phyloP scores from a whole-genome alignment of 2,888 invertebrate genomes.

The Eristalis tenax region DNA sequence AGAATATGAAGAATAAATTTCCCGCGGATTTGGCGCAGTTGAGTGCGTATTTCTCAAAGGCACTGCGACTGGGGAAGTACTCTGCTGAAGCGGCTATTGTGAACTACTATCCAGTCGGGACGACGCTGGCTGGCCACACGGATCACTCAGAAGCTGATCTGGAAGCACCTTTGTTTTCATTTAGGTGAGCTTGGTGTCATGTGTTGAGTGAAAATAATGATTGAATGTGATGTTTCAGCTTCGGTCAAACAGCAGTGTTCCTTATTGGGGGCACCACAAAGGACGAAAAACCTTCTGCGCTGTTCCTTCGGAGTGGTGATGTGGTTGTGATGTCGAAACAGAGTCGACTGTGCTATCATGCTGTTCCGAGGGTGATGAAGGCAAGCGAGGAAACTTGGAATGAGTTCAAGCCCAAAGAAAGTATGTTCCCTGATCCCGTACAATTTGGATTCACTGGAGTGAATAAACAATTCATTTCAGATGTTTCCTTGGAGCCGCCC shows the following conservation, averaged over 20 bases:
- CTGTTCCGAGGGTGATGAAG: slow-evolving; percentile 92
- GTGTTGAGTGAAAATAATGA: background rate
- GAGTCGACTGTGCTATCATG: slow-evolving; percentile 94
- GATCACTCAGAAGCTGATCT: slow-evolving; percentile 95
- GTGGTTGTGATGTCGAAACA: slow-evolving; percentile 93
- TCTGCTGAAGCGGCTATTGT: slow-evolving; percentile 96
- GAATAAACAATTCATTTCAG: background rate
- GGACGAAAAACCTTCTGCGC: slow-evolving; percentile 85
- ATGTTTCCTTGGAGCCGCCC: slow-evolving; percentile 34
- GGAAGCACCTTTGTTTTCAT: slow-evolving; percentile 94
- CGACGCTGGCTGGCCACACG: slow-evolving; percentile 95
- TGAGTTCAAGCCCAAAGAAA: slow-evolving; percentile 73
- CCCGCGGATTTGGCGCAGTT: slow-evolving; percentile 88
- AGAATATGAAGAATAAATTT: slow-evolving; percentile 86
- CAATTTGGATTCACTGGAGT: background rate
- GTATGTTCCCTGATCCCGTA: slow-evolving; percentile 70
- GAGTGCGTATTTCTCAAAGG: slow-evolving; percentile 84
- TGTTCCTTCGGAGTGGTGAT: slow-evolving; percentile 94
- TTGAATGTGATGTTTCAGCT: slow-evolving; percentile 83
- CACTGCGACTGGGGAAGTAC: slow-evolving; percentile 84
- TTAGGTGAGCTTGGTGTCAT: slow-evolving; percentile 84
- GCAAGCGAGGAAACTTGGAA: slow-evolving; percentile 82
- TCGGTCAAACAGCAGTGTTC: slow-evolving; percentile 97
- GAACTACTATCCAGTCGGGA: slow-evolving; percentile 97
- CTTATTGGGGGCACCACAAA: slow-evolving; percentile 91